A percentile compares a stretch with the other conserved stretches of the same genome.
phyloP scores from a whole-genome alignment of 2,797 vertebrate species.

The Syngnathus acus region DNA sequence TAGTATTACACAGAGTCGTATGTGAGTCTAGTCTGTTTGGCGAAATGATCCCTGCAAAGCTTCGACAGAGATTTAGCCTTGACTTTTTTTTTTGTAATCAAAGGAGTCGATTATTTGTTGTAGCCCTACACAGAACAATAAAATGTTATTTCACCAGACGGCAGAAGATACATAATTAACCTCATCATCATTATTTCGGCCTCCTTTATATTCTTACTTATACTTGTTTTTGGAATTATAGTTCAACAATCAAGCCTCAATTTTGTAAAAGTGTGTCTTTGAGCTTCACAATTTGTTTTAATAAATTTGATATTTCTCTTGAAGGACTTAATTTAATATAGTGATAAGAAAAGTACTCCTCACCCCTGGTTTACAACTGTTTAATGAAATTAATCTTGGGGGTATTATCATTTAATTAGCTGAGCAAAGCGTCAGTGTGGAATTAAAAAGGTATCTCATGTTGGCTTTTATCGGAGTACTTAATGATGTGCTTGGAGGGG shows the following conservation, averaged over 20 bases:
- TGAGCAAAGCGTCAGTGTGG: conserved; percentile 34
- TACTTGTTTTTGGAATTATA: too few relatives aligned
- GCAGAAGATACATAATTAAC: too few relatives aligned
- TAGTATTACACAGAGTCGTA: too few relatives aligned
- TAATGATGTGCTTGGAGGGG: conserved; percentile 10
- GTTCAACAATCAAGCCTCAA: background rate
- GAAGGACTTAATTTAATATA: conserved; percentile 43
- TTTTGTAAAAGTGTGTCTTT: background rate
- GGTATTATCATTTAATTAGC: conserved; percentile 44
- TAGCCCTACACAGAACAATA: too few relatives aligned
- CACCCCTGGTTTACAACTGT: conserved; percentile 21
- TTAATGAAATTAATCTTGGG: conserved; percentile 54
- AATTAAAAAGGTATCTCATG: background rate
- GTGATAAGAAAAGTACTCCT: background rate
- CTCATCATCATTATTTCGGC: too few relatives aligned
- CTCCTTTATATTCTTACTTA: too few relatives aligned
- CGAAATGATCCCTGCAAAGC: too few relatives aligned
- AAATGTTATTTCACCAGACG: too few relatives aligned
- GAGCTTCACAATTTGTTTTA: background rate
- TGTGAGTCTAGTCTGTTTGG: too few relatives aligned
- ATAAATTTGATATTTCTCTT: conserved; percentile 23
- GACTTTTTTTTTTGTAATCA: too few relatives aligned
- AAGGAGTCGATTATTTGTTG: too few relatives aligned
- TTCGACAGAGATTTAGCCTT: too few relatives aligned
- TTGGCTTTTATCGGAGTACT: conserved; percentile 21